Evolutionary conservation across 2,888 invertebrate genomes (phyloP), one percentile per base, ranked within the genome.

Genomic region (Deilephila elpenor): DNA sequence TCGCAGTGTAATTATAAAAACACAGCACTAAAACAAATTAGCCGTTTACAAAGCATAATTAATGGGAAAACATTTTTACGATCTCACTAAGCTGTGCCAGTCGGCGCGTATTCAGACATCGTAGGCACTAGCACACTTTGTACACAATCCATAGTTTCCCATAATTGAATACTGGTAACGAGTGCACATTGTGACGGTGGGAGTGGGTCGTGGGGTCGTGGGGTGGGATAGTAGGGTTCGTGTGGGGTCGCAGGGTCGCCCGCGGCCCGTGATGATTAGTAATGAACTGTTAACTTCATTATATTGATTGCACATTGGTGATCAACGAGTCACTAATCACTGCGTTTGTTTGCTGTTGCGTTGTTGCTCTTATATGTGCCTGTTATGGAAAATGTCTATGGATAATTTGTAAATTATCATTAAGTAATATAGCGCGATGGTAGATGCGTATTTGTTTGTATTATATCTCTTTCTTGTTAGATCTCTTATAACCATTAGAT

Each of bases 251-350:
- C 6, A 7, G 34, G 32, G 44, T 17, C 67, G 67, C 5, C 44
- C 51, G 56, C 56, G 56, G 56, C 56, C 56, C 56, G 56, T 51
- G 20, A 51, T 51, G 67, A 67, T 67, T 67, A 67, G 67, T 67
- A 67, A 67, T 67, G 67, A 67, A 67, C 67, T 44, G 67, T 51
- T 67, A 67, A 67, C 67, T 67, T 67, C 67, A 67, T 67, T 67
- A 67, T 67, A 67, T 51, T 67, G 67, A 67, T 67, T 67, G 51
- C 67, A 67, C 51, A 67, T 51, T 44, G 51, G 44, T 67, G 67
- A 44, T 67, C 44, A 67, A 67, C 67, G 51, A 67, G 67, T 67
- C 67, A 67, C 67, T 67, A 67, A 67, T 67, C 67, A 67, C 19
- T 51, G 67, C 51, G 44, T 67, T 67, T 67, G 67, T 67, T 67